Base-by-base conservation (phyloP, 2,113 vertebrate species). In the Merops nubicus region DNA sequence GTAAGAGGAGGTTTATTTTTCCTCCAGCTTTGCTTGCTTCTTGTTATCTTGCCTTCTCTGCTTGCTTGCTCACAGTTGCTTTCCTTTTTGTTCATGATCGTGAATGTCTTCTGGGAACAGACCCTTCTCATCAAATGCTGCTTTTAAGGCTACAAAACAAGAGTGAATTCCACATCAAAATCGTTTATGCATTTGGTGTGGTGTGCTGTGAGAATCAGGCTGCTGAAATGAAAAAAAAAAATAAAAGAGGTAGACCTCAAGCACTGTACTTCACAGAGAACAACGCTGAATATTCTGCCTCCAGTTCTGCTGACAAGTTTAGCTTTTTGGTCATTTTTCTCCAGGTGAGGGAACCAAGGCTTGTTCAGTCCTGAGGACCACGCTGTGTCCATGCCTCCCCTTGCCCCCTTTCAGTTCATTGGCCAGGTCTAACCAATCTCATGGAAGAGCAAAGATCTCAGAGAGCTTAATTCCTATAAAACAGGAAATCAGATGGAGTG, bases 61-160 rank as follows among this genome's bases (percentile, higher is more conserved):
- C 50, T 60, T 50, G 5, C 89, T 86, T 25, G 9, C 81, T 97
- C 96, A 59, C 45, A 51, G 63, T 80, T 96, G 90, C 87, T 96
- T 98, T 10, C 12, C 81, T 97, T 96, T 97, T 95, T 83, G 87
- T 92, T 98, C 97, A 80, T 22, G 85, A 90, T 98, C 95, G 76
- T 98, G 92, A 88, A 98, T 97, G 96, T 98, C 98, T 98, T 98
- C 98, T 53, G 98, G 98, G 89, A 99, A 97, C 70, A 98, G 96
- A 80, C 94, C 98, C 92, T 95, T 98, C 95, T 98, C 98, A 97
- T 98, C 98, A 98, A 98, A 98, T 50, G 91, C 87, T 70, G 96
- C 97, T 98, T 98, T 98, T 96, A 98, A 82, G 68, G 95, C 97
- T 98, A 94, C 42, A 97, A 88, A 96, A 85, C 59, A 47, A 89